Base-by-base conservation (phyloP, 2,113 vertebrate species). In the Turnix velox region DNA sequence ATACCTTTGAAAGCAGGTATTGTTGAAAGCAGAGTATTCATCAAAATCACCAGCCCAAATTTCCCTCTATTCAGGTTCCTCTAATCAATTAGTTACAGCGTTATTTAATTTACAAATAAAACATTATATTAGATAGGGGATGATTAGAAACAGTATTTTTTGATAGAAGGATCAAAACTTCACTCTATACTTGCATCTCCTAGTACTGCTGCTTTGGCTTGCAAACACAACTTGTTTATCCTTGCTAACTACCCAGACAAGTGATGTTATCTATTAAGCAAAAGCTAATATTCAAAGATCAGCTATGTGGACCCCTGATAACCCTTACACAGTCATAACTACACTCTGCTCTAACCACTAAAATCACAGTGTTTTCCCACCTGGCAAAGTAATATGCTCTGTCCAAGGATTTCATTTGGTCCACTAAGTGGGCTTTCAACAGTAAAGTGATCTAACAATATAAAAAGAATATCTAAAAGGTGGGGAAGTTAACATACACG, bases 401-500 rank as follows among this genome's bases (percentile, higher is more conserved):
- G 49, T 28, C 31, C 45, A 63, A 68, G 18, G 43, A 68, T 68
- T 68, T 89, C 12, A 82, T 37, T 87, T 87, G 81, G 84, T 82
- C 15, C 37, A 79, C 22, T 82, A 78, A 59, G 57, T 10, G 24
- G 18, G 6, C 63, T 75, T 75, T 75, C 84, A 78, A 14, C 16
- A 68, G 7, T 37, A 22, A 80, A 63, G 35, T 28, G 17, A 16
- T n/a, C 16, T 51, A 93, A 69, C 37, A 69, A 58, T 39, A 68
- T 19, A 1, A 45, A 92, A 92, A 86, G 49, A 49, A 18, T 35
- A 55, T 24, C 42, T 54, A 28, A 48, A 73, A 80, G 55, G 51
- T 59, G 59, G 63, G 87, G 46, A 95, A 95, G 75, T 92, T 81
- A 90, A 72, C 5, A 31, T 39, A 86, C 90, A 86, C 90, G 67